Evolutionary conservation across 2,888 invertebrate genomes (phyloP).

Genomic region (Girardia tigrina): DNA sequence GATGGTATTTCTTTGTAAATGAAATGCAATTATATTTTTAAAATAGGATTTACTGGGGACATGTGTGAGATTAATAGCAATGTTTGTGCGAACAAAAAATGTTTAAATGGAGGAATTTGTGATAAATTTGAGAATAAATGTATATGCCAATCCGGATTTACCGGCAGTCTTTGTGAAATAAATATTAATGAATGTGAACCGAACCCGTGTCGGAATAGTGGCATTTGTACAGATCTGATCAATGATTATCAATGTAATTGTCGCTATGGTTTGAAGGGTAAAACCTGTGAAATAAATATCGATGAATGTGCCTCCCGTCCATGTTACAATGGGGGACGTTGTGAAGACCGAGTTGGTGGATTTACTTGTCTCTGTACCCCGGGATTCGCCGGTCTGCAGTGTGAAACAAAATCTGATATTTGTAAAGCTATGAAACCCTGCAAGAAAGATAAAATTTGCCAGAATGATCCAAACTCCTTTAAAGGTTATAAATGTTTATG

Average conservation of each 20-base stretch:
- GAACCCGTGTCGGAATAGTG: conserved; percentile 34
- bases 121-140: conserved; percentile 39
- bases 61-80: conserved; percentile 37
- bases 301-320: conserved; percentile 31
- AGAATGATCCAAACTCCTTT: not conserved
- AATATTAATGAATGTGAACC: conserved; percentile 36
- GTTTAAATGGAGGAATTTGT: conserved; percentile 38
- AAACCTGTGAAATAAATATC: conserved; percentile 29
- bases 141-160: conserved; percentile 38
- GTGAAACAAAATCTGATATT: conserved; percentile 13
- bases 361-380: conserved; percentile 25
- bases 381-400: conserved; percentile 10
- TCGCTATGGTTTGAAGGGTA: conserved; percentile 26
- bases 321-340: conserved; percentile 29
- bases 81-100: conserved; percentile 38
- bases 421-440: not conserved
- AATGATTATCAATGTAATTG: conserved; percentile 28
- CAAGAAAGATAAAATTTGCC: not conserved
- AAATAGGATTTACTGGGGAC: conserved; percentile 24
- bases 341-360: not conserved
- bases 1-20: too few relatives aligned
- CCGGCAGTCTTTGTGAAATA: conserved; percentile 34
- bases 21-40: too few relatives aligned
- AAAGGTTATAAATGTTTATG: not conserved
- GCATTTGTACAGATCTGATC: conserved; percentile 33